These are phyloP conservation scores for Agelaius phoeniceus DNA, from an alignment of 2,113 vertebrate genomes.

Conservation along the genomic window DNA sequence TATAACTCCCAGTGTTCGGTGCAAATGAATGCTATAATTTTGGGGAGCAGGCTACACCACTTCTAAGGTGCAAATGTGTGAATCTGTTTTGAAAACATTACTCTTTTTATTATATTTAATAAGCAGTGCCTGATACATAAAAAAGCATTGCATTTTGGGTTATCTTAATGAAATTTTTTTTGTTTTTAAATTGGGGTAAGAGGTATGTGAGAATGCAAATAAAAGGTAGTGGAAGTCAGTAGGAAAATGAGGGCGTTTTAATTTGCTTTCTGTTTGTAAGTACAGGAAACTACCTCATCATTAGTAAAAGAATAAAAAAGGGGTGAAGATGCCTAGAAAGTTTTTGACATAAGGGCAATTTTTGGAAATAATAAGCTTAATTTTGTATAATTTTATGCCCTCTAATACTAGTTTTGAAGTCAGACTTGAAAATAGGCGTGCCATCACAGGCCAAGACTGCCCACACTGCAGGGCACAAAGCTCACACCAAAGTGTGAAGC, in stretches of 20 bases:
- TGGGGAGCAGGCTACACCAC: not conserved
- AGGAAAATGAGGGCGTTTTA: not conserved
- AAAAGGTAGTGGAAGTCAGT: not conserved
- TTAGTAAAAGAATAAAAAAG: not conserved
- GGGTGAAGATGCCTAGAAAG: not conserved
- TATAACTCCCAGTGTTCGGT: not conserved
- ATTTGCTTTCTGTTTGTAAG: not conserved
- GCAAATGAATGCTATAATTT: not conserved
- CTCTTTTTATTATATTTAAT: not conserved
- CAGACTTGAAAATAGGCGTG: not conserved
- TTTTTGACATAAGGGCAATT: not conserved
- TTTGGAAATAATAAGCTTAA: not conserved
- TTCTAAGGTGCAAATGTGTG: not conserved
- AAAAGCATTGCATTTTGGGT: not conserved
- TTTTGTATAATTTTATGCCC: not conserved
- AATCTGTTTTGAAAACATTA: not conserved
- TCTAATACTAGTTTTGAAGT: not conserved
- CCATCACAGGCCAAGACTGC: not conserved
- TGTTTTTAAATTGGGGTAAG: not conserved
- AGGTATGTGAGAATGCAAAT: not conserved
- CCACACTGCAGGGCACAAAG: not conserved
- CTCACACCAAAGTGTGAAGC: not conserved
- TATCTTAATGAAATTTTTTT: not conserved
- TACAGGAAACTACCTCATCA: not conserved
- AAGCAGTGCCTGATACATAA: not conserved